Evolutionary conservation across 1,140 invertebrate genomes (phyloP), one percentile per base, ranked within the genome.

Genomic region (Leptopilina boulardi): DNA sequence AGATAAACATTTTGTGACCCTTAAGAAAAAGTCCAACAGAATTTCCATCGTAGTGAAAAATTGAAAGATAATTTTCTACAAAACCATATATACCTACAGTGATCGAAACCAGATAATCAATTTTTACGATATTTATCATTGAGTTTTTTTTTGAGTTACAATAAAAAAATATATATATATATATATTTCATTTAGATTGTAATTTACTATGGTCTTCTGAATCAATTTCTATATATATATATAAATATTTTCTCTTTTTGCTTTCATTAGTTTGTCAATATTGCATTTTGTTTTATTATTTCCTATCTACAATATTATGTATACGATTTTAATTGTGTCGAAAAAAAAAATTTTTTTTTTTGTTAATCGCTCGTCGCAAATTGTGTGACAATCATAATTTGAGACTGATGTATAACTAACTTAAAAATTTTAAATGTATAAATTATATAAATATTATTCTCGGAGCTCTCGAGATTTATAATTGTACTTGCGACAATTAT

Each of bases 351-450:
- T 3, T 3, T 34, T 34, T 3, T 34, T 34, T 38, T 30, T 66
- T 66, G 13, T n/a, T 30, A 66, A 66, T 66, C 59, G 26, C 59
- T 66, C 59, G 59, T 66, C 59, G 59, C 59, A 66, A 66, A 66
- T 66, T 66, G 59, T 66, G 59, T 26, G 1, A 30, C 26, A 66
- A 66, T 66, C 59, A 66, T 66, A 66, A 66, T 66, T 66, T 66
- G 59, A 66, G 59, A 30, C 23, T 66, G 59, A 66, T n/a, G 59
- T 66, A 30, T n/a, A 66, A 51, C 47, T 51, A 51, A 51, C 47
- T n/a, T 38, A 3, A 18, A 51, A n/a, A 47, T 51, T 44, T 2
- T 51, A 18, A 51, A n/a, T 51, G 47, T 51, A 51, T 38, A 38
- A 38, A 8, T 8, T 0, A 38, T 38, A 51, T 51, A 51, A 51